Conservation (phyloP, 2,888 invertebrate species). For the Neoitamus cyanurus region DNA sequence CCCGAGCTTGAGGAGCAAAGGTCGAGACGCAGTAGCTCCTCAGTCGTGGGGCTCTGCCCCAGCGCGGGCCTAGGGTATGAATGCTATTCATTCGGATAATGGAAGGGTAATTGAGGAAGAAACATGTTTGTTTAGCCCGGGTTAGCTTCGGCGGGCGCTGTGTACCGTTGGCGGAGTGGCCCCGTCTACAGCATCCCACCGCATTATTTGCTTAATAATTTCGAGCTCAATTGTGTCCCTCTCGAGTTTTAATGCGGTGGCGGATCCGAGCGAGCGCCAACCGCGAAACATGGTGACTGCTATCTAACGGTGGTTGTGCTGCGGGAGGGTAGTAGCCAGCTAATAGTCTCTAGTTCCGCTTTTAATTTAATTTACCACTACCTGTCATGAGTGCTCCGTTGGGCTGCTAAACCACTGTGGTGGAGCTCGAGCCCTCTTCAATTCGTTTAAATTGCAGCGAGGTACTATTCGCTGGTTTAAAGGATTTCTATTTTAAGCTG, state of each 20-base stretch:
- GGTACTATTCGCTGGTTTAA: background rate
- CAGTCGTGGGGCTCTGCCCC: background rate
- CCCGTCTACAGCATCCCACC: background rate
- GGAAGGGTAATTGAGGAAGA: conserved; percentile 26
- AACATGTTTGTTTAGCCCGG: conserved; percentile 20
- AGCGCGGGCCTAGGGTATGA: background rate
- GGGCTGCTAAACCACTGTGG: background rate
- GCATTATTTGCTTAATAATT: background rate
- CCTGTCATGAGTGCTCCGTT: background rate
- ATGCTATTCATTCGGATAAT: conserved; percentile 12
- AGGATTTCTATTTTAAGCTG: background rate
- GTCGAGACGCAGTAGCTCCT: conserved; percentile 9
- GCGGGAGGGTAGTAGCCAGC: background rate
- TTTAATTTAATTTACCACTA: background rate
- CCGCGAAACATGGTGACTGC: background rate
- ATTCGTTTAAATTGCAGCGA: background rate
- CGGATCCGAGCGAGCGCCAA: background rate
- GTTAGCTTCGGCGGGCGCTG: background rate
- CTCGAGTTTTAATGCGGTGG: background rate
- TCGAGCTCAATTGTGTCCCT: background rate
- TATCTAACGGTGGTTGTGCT: background rate
- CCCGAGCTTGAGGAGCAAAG: conserved; percentile 11
- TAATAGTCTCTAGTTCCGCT: background rate
- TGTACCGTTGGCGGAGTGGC: background rate
- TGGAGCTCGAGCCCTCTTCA: background rate